Conservation (phyloP, 2,113 vertebrate genomes). For the Galeopterus variegatus region DNA sequence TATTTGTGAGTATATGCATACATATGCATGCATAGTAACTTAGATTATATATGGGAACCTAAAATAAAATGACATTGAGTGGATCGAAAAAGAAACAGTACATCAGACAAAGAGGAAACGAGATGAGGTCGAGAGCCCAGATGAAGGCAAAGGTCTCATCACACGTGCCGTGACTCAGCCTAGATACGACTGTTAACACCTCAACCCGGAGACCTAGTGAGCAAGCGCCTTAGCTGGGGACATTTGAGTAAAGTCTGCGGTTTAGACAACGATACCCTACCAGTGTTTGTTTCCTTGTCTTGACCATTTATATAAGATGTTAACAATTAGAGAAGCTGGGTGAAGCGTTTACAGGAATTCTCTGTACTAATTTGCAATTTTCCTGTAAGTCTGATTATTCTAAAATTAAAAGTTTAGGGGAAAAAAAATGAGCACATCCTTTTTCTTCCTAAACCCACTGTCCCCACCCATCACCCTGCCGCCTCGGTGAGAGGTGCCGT, state of each 20-base stretch:
- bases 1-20: too few relatives aligned
- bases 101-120: neutral
- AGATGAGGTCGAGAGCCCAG: neutral
- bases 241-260: neutral
- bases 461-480: neutral
- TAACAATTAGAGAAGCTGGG: neutral
- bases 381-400: neutral
- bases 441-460: neutral
- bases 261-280: neutral
- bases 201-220: neutral
- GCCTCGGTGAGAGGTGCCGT: neutral
- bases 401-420: neutral
- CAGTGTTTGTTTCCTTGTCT: neutral
- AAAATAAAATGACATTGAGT: neutral
- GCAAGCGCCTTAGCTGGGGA: neutral
- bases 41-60: neutral
- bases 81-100: neutral
- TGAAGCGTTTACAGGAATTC: neutral
- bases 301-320: neutral
- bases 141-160: neutral
- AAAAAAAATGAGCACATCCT: neutral
- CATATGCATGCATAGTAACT: neutral
- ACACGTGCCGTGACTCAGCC: neutral
- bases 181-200: neutral
- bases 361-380: neutral